These are phyloP conservation scores for Ichneumon xanthorius DNA, from an alignment of 2,888 invertebrate genomes.

Conservation along the genomic window DNA sequence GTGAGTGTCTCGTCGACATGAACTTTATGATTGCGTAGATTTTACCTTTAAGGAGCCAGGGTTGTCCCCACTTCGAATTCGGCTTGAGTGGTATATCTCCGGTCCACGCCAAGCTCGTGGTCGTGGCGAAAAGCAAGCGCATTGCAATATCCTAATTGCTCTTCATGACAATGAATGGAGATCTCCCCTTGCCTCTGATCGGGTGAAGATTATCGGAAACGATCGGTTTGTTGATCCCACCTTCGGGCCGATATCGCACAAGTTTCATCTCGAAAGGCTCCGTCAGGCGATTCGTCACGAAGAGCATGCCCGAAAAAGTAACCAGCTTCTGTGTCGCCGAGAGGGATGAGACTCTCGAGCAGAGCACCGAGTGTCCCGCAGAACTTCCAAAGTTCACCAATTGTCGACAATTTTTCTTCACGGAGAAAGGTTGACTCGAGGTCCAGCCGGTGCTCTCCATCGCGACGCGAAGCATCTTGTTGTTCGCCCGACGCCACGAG, in stretches of 20 bases:
- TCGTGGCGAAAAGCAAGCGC: conserved; percentile 87
- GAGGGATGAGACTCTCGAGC: conserved; percentile 87
- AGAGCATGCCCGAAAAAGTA: conserved; percentile 89
- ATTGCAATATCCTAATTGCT: conserved; percentile 84
- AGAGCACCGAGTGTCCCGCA: conserved; percentile 85
- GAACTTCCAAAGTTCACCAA: conserved; percentile 62
- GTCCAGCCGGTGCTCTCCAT: conserved; percentile 85
- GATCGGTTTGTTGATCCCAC: conserved; percentile 78
- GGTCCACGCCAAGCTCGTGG: conserved; percentile 89
- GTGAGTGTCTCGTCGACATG: too few relatives aligned
- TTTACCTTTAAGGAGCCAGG: conserved; percentile 93
- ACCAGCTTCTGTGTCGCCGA: conserved; percentile 90
- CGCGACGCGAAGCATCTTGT: conserved; percentile 86
- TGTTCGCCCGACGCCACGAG: conserved; percentile 86
- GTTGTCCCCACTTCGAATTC: conserved; percentile 90
- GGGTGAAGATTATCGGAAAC: conserved; percentile 84
- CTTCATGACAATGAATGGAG: conserved; percentile 85
- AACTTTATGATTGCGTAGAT: neutral
- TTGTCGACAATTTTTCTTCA: conserved; percentile 85
- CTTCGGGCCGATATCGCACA: conserved; percentile 79
- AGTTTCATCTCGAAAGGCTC: conserved; percentile 87
- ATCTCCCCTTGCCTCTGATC: conserved; percentile 84
- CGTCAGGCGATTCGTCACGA: conserved; percentile 87
- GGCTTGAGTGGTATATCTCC: conserved; percentile 92
- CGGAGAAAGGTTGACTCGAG: conserved; percentile 87